These are phyloP conservation scores for Allophyes oxyacanthae DNA, from an alignment of 2,888 invertebrate species.

Conservation along the genomic window DNA sequence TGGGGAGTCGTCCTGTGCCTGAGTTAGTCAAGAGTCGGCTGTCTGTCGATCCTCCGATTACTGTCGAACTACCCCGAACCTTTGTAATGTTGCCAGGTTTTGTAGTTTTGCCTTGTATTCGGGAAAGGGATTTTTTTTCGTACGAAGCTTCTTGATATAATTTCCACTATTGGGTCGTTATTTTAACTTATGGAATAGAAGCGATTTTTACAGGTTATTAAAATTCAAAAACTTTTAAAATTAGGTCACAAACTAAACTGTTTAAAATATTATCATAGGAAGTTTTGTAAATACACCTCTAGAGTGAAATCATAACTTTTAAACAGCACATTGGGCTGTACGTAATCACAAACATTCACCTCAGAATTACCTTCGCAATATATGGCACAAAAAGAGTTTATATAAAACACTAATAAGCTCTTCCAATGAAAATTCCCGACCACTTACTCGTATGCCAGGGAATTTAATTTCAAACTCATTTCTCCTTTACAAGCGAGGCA, in stretches of 20 bases:
- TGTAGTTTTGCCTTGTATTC: not conserved
- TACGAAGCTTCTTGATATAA: not conserved
- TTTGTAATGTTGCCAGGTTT: constrained; percentile 44
- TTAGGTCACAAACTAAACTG: no score
- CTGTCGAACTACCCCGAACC: constrained; percentile 52
- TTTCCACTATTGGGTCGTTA: no score
- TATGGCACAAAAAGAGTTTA: not conserved
- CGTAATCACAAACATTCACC: not conserved
- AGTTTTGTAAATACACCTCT: no score
- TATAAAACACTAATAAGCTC: constrained; percentile 19
- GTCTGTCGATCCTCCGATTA: constrained; percentile 52
- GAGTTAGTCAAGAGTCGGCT: constrained; percentile 23
- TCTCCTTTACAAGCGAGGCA: constrained; percentile 26
- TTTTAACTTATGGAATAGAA: no score
- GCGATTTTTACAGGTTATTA: no score
- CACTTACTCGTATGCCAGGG: constrained; percentile 32
- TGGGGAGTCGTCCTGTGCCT: constrained; percentile 22
- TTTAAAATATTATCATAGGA: no score
- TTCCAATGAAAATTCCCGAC: constrained; percentile 24
- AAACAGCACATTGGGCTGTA: not conserved
- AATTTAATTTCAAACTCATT: constrained; percentile 26
- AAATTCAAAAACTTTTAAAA: no score
- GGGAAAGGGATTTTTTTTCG: constrained; percentile 6
- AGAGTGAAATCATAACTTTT: no score
- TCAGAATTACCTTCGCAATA: not conserved